Percentiles rank a stretch among this genome's conserved stretches.
These are phyloP conservation scores for Vulpes ferrilata DNA, from an alignment of 2,113 vertebrate genomes.

Conservation along the genomic window DNA sequence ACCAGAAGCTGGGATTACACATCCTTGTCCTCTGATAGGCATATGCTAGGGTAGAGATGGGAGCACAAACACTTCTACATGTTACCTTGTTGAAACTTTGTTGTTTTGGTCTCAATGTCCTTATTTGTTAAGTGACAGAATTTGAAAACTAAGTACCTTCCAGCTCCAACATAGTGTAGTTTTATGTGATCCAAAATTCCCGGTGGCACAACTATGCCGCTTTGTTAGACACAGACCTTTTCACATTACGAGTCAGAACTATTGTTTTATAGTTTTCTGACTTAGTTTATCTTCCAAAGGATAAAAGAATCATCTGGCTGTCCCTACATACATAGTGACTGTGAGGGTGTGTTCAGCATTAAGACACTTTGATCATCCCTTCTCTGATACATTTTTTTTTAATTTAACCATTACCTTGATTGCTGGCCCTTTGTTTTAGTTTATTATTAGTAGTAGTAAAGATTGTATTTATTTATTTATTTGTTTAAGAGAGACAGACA, in stretches of 20 bases:
- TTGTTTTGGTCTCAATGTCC: not conserved
- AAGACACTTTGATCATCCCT: not conserved
- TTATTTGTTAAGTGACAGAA: not conserved
- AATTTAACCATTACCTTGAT: not conserved
- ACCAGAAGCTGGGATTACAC: not conserved
- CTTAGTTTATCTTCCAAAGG: not conserved
- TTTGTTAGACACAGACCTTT: not conserved
- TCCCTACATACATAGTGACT: not conserved
- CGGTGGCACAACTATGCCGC: not conserved
- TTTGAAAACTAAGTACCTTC: not conserved
- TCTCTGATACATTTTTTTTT: not conserved
- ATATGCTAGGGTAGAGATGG: fast-evolving
- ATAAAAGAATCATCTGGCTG: not conserved
- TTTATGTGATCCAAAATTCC: not conserved
- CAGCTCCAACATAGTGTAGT: not conserved
- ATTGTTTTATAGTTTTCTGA: not conserved
- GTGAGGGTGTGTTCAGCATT: not conserved
- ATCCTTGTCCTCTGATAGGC: not conserved
- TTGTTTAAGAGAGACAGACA: no score
- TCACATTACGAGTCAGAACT: not conserved
- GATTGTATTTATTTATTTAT: no score
- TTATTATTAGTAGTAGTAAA: no score
- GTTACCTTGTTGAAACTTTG: not conserved
- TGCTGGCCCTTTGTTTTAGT: not conserved
- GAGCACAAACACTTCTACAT: fast-evolving